Evolutionary conservation across 2,113 vertebrate species (phyloP).

Genomic region (Calyptommatus sinebrachiatus): DNA sequence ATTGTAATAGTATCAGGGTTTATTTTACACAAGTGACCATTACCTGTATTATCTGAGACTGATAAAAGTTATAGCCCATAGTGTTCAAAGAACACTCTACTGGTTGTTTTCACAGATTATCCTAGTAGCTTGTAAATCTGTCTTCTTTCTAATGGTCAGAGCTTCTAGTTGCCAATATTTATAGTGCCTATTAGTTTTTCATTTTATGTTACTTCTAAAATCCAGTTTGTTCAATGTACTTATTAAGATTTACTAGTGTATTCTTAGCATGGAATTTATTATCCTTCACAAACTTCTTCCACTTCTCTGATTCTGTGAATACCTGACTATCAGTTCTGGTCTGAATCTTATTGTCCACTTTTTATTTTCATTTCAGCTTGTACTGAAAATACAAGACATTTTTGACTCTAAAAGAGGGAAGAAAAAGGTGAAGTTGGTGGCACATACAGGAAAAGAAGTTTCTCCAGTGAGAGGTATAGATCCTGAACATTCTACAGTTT

Average conservation of each 20-base stretch:
- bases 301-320: not conserved
- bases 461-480: slow-evolving; percentile 79
- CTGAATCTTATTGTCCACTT: slow-evolving; percentile 41
- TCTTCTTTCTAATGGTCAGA: not conserved
- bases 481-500: not conserved
- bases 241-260: not conserved
- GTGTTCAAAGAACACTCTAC: too few relatives aligned
- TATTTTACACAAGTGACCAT: not conserved
- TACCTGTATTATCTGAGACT: too few relatives aligned
- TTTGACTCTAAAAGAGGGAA: slow-evolving; percentile 93
- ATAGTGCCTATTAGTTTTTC: not conserved
- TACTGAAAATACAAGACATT: slow-evolving; percentile 89
- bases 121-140: not conserved
- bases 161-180: not conserved
- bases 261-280: not conserved
- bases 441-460: slow-evolving; percentile 67
- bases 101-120: not conserved
- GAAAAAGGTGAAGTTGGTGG: slow-evolving; percentile 84
- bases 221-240: not conserved
- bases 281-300: not conserved
- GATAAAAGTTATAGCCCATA: too few relatives aligned
- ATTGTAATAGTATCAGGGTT: not conserved
- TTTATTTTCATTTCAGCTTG: slow-evolving; percentile 77
- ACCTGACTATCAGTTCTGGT: not conserved
- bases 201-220: not conserved